Conservation (phyloP, 2,888 invertebrate species). For the Ectemnius lituratus region DNA sequence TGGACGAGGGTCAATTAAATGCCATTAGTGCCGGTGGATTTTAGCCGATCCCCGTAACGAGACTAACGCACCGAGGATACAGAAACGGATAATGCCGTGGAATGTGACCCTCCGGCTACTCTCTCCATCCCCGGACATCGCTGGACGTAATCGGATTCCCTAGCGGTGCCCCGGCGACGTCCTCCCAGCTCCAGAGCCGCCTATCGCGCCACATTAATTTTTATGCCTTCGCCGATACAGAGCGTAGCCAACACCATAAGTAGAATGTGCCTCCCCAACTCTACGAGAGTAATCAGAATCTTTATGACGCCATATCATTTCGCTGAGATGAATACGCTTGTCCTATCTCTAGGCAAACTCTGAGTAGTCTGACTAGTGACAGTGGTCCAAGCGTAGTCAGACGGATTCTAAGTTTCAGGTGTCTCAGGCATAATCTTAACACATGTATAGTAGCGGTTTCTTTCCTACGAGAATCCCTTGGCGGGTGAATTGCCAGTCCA, state of each 20-base stretch:
- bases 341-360: too few relatives aligned
- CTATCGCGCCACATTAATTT: slow-evolving; percentile 56
- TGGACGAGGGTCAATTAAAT: slow-evolving; percentile 66
- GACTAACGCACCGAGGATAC: slow-evolving; percentile 48
- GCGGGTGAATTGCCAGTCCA: slow-evolving; percentile 44
- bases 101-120: slow-evolving; percentile 42
- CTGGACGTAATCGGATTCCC: slow-evolving; percentile 58
- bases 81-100: slow-evolving; percentile 41
- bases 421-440: too few relatives aligned
- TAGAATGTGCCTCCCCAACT: too few relatives aligned
- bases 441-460: not conserved
- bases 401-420: too few relatives aligned
- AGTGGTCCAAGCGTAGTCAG: too few relatives aligned
- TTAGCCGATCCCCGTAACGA: slow-evolving; percentile 56
- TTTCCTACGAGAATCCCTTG: not conserved
- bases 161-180: slow-evolving; percentile 14
- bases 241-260: too few relatives aligned
- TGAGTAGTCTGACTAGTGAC: too few relatives aligned
- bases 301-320: too few relatives aligned
- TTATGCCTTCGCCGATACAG: slow-evolving; percentile 41
- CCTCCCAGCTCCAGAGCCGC: not conserved
- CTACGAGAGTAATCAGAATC: too few relatives aligned
- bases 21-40: slow-evolving; percentile 64
- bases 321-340: too few relatives aligned
- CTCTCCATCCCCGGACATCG: slow-evolving; percentile 41